A percentile compares a stretch with the other conserved stretches of the same genome.
These are phyloP conservation scores for Phainopepla nitens DNA, from an alignment of 2,113 vertebrate species.

Conservation along the genomic window DNA sequence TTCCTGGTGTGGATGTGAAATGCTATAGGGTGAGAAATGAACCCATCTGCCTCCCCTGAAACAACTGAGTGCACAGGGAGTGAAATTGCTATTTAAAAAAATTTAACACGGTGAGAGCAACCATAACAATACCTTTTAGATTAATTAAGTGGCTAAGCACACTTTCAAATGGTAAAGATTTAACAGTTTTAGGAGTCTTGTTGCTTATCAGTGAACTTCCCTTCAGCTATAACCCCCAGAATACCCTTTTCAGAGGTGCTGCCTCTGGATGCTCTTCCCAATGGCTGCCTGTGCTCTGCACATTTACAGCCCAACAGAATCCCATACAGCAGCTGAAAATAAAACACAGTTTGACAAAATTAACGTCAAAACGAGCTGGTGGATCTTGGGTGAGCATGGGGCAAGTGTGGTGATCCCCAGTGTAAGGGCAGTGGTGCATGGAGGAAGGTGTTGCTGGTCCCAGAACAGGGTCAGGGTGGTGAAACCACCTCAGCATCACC, in stretches of 20 bases:
- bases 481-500: background rate
- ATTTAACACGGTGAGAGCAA: background rate
- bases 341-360: background rate
- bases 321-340: background rate
- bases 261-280: background rate
- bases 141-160: background rate
- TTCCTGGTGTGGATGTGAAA: background rate
- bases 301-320: background rate
- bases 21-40: background rate
- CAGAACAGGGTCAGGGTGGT: rapidly evolving
- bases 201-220: background rate
- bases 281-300: background rate
- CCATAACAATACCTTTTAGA: background rate
- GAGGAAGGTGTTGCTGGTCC: rapidly evolving
- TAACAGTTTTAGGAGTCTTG: background rate
- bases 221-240: background rate
- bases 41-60: background rate
- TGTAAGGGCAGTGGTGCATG: rapidly evolving
- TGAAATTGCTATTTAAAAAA: background rate
- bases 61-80: background rate
- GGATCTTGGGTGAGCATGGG: background rate
- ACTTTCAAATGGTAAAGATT: background rate
- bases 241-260: background rate
- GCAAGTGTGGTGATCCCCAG: rapidly evolving
- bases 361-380: background rate